phyloP scores from a whole-genome alignment of 2,113 vertebrate species.

The Oryzias melastigma region DNA sequence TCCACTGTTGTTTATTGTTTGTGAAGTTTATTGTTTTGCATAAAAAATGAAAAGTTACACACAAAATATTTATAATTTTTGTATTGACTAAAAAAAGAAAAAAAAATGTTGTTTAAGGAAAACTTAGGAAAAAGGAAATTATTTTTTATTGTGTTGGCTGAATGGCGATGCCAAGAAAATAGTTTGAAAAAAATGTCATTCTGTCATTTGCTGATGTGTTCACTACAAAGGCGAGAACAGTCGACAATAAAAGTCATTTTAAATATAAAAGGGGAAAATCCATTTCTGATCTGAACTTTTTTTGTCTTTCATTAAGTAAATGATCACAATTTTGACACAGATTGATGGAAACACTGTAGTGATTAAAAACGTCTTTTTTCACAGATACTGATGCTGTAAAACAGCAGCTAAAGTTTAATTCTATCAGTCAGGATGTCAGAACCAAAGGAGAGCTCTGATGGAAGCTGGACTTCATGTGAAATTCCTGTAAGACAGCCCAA shows the following conservation, averaged over 20 bases:
- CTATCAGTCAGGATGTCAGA: neutral
- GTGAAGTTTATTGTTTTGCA: conserved; percentile 78
- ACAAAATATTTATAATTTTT: conserved; percentile 83
- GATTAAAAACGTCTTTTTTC: too few species aligned
- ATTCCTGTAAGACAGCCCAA: conserved; percentile 24
- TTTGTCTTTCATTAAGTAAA: conserved; percentile 35
- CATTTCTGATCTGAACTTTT: conserved; percentile 29
- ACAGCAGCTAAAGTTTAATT: too few species aligned
- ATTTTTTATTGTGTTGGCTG: conserved; percentile 78
- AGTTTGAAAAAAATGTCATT: conserved; percentile 60
- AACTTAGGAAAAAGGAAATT: conserved; percentile 54
- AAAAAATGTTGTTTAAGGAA: conserved; percentile 32
- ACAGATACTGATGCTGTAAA: too few species aligned
- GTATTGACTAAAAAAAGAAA: conserved; percentile 64
- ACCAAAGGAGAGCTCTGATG: conserved; percentile 34
- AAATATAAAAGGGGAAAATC: conserved; percentile 59
- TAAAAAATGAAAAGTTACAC: conserved; percentile 71
- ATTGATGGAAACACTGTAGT: too few species aligned
- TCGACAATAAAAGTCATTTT: conserved; percentile 77
- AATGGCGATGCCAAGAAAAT: conserved; percentile 51
- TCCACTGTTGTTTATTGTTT: conserved; percentile 71
- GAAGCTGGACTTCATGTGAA: neutral
- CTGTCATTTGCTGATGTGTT: conserved; percentile 72
- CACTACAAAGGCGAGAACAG: conserved; percentile 68
- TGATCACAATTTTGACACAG: conserved; percentile 11